Conservation (phyloP, 2,113 vertebrate genomes). For the Lamprotornis superbus region DNA sequence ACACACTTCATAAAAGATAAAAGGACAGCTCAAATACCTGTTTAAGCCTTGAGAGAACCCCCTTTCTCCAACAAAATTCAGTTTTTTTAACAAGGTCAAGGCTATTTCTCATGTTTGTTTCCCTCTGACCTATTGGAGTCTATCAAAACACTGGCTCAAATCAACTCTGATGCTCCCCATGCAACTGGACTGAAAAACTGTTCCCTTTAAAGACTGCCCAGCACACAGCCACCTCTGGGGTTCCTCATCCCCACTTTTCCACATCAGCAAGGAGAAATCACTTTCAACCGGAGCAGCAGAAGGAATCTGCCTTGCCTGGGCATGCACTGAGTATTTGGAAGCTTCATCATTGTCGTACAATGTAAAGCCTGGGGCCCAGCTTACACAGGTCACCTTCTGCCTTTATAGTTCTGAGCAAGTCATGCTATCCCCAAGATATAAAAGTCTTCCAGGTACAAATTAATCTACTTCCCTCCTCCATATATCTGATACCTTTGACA, state of each 20-base stretch:
- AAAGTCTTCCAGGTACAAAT: neutral
- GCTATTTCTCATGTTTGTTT: neutral
- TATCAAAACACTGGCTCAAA: neutral
- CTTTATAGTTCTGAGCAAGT: neutral
- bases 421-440: neutral
- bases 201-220: neutral
- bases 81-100: neutral
- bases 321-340: neutral
- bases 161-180: neutral
- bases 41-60: neutral
- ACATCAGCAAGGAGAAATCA: neutral
- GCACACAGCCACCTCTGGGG: neutral
- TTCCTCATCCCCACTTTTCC: neutral
- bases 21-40: neutral
- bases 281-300: neutral
- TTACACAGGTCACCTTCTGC: neutral
- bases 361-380: neutral
- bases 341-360: rapidly evolving
- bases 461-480: neutral
- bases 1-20: neutral
- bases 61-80: neutral
- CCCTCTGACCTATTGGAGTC: neutral
- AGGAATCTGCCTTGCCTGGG: neutral
- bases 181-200: neutral
- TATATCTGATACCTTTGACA: neutral